These are phyloP conservation scores for Buphagus erythrorhynchus DNA, from an alignment of 2,797 vertebrate genomes.

Conservation along the genomic window DNA sequence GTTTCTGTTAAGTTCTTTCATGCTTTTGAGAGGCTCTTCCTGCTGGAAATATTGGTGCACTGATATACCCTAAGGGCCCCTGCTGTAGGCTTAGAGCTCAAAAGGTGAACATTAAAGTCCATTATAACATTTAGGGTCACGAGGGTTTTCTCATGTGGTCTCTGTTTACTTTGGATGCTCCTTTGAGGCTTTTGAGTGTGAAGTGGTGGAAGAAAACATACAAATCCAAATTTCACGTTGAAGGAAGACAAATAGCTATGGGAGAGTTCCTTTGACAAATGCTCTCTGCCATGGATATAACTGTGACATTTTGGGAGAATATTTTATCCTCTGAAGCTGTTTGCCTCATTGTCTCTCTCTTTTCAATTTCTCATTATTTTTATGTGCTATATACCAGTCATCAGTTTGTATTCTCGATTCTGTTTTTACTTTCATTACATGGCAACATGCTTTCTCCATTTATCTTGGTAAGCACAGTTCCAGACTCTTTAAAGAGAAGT, in stretches of 20 bases:
- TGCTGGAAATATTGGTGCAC: not conserved
- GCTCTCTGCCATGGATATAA: not conserved
- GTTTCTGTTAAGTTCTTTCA: not conserved
- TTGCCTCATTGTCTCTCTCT: not conserved
- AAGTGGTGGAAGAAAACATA: not conserved
- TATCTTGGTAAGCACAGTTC: constrained; percentile 16
- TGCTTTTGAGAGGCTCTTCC: not conserved
- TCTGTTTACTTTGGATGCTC: not conserved
- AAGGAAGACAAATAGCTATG: not conserved
- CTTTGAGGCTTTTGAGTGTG: not conserved
- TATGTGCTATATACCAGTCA: not conserved
- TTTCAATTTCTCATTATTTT: not conserved
- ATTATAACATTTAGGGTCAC: not conserved
- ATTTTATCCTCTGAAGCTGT: not conserved
- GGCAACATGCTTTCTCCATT: constrained; percentile 49
- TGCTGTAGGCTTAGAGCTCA: not conserved
- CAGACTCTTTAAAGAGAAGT: constrained; percentile 18
- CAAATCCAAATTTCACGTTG: not conserved
- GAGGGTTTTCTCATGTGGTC: not conserved
- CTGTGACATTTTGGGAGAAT: not conserved
- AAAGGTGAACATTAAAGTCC: not conserved
- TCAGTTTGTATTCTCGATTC: not conserved
- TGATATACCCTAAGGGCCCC: not conserved
- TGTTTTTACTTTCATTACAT: constrained; percentile 22
- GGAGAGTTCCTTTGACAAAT: not conserved